These are phyloP conservation scores for Corythucha ciliata DNA, from an alignment of 2,888 invertebrate genomes.

Conservation along the genomic window DNA sequence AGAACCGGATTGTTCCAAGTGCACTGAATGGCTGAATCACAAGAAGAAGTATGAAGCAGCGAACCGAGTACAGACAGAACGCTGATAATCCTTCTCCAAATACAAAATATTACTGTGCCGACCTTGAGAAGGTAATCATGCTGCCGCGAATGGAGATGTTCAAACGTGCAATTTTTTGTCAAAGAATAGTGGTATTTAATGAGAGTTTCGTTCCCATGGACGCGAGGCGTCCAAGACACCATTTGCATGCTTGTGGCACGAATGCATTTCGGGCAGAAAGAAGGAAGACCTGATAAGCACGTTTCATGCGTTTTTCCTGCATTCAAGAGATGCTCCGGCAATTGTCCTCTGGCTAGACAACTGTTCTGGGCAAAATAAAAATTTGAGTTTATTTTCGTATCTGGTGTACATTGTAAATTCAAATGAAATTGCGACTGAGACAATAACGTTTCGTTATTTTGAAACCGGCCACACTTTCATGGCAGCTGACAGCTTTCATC, in stretches of 20 bases:
- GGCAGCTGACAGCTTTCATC: conserved; percentile 27
- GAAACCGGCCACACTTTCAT: conserved; percentile 27
- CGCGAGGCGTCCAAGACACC: conserved; percentile 16
- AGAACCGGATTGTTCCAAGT: conserved; percentile 11
- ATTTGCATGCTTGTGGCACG: conserved; percentile 18
- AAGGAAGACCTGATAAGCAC: conserved; percentile 24
- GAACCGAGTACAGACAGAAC: neutral
- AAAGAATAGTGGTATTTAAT: conserved; percentile 32
- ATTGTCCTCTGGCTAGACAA: conserved; percentile 20
- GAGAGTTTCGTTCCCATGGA: conserved; percentile 34
- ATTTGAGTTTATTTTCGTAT: conserved; percentile 15
- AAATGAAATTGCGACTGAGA: too few species aligned
- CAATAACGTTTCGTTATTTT: conserved; percentile 16
- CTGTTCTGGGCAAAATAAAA: conserved; percentile 23
- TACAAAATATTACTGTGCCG: conserved; percentile 7
- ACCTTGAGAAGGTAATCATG: conserved; percentile 31
- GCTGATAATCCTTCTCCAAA: neutral
- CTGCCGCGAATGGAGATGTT: conserved; percentile 36
- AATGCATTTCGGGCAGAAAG: conserved; percentile 20
- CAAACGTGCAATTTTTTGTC: conserved; percentile 31
- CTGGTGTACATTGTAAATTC: conserved; percentile 14
- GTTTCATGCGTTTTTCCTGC: conserved; percentile 17
- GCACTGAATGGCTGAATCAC: conserved; percentile 11
- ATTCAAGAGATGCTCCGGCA: conserved; percentile 2
- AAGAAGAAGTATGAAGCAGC: conserved; percentile 5